These are phyloP conservation scores for Phaenicophaeus curvirostris DNA, from an alignment of 2,797 vertebrate genomes.

Conservation along the genomic window DNA sequence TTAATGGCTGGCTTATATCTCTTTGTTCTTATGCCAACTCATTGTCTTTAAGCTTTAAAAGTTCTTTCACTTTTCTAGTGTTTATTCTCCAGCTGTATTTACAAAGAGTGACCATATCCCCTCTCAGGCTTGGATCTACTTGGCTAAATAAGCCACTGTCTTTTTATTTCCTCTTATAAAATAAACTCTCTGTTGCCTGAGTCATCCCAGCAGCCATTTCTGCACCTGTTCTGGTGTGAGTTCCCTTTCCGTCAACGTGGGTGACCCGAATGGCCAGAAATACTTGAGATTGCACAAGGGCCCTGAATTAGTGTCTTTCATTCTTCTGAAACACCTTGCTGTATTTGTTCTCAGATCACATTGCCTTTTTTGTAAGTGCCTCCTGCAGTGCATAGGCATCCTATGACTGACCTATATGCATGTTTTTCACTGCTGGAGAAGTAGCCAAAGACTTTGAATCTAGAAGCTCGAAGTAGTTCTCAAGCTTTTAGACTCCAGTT, in stretches of 20 bases:
- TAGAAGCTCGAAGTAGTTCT: neutral
- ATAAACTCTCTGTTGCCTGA: constrained; percentile 39
- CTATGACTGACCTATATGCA: neutral
- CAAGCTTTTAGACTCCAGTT: neutral
- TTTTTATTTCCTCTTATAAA: constrained; percentile 68
- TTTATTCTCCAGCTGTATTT: constrained; percentile 62
- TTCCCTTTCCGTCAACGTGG: neutral
- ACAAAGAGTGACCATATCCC: constrained; percentile 10
- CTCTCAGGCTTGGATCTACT: constrained; percentile 23
- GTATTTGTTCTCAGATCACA: neutral
- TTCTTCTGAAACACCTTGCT: neutral
- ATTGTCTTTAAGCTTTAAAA: constrained; percentile 42
- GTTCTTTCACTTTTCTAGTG: constrained; percentile 10
- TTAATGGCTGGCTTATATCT: neutral
- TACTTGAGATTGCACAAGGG: neutral
- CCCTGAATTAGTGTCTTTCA: neutral
- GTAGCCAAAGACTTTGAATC: neutral
- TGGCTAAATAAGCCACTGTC: constrained; percentile 49
- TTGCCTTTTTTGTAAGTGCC: neutral
- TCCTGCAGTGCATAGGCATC: neutral
- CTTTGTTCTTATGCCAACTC: constrained; percentile 36
- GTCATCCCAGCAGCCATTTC: constrained; percentile 26
- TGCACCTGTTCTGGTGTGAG: constrained; percentile 2
- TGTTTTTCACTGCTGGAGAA: neutral
- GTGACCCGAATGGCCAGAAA: neutral